phyloP scores from a whole-genome alignment of 2,888 invertebrate genomes.

The Aplocera efformata region DNA sequence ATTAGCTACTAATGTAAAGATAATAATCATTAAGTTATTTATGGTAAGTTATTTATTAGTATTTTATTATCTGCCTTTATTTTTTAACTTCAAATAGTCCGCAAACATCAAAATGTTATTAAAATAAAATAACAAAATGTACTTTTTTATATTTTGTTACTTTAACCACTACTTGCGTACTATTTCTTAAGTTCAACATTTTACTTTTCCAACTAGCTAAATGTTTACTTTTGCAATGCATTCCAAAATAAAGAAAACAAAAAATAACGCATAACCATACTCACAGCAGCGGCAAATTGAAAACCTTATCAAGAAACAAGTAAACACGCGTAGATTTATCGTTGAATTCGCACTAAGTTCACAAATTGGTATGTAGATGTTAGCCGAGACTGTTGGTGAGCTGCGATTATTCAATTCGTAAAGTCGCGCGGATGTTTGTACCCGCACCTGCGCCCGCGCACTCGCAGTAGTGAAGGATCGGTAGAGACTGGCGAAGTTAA shows the following conservation, averaged over 20 bases:
- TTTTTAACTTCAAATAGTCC: too few species aligned
- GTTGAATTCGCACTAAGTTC: conserved; percentile 25
- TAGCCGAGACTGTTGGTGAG: neutral
- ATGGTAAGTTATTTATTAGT: too few species aligned
- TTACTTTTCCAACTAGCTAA: too few species aligned
- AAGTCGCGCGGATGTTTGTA: conserved; percentile 27
- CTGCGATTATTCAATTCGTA: neutral
- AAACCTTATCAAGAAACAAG: conserved; percentile 42
- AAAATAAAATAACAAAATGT: too few species aligned
- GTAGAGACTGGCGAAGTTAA: conserved; percentile 35
- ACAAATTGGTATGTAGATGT: conserved; percentile 24
- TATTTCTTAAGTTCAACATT: too few species aligned
- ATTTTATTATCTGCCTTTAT: too few species aligned
- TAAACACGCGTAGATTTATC: conserved; percentile 33
- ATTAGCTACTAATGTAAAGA: too few species aligned
- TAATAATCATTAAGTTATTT: too few species aligned
- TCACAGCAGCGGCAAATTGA: conserved; percentile 59
- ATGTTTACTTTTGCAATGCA: conserved; percentile 3
- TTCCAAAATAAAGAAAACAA: conserved; percentile 14
- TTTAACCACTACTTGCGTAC: too few species aligned
- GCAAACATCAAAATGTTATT: too few species aligned
- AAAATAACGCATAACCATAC: conserved; percentile 30
- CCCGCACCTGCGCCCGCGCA: conserved; percentile 20
- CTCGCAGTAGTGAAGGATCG: conserved; percentile 44
- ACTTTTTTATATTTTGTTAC: too few species aligned